These are phyloP conservation scores for Drosophila pseudotalamancana DNA, from an alignment of 2,888 invertebrate species.

Conservation along the genomic window DNA sequence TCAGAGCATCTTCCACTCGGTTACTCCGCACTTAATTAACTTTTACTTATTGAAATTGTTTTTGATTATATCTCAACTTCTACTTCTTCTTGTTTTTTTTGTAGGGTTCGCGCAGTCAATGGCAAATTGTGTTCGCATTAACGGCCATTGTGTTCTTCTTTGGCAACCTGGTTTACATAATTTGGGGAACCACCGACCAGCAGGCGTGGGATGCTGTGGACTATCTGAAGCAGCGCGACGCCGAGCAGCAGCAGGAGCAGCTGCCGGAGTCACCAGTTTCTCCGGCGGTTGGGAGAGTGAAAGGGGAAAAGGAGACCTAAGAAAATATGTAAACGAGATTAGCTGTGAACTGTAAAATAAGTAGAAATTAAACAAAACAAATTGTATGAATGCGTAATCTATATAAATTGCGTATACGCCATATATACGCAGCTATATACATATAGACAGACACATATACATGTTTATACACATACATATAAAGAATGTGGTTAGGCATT, in stretches of 20 bases:
- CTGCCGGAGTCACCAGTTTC: too few relatives aligned
- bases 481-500: constrained; percentile 48
- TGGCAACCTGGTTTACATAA: constrained; percentile 88
- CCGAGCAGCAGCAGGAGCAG: constrained; percentile 17
- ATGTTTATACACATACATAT: background rate
- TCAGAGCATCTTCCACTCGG: constrained; percentile 3
- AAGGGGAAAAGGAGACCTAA: constrained; percentile 14
- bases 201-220: constrained; percentile 88
- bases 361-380: constrained; percentile 17
- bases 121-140: constrained; percentile 89
- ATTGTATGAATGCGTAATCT: constrained; percentile 29
- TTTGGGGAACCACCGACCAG: constrained; percentile 87
- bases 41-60: background rate
- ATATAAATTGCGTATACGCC: constrained; percentile 3
- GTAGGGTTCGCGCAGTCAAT: constrained; percentile 86
- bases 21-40: background rate
- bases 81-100: constrained; percentile 1
- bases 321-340: constrained; percentile 4
- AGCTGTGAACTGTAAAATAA: constrained; percentile 27
- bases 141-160: constrained; percentile 88
- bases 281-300: background rate
- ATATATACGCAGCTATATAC: background rate
- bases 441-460: background rate
- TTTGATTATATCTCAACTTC: background rate
- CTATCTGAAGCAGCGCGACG: constrained; percentile 39